Evolutionary conservation across 2,888 invertebrate species (phyloP), one percentile per base, ranked within the genome.

Genomic region (Drosophila borborema): DNA sequence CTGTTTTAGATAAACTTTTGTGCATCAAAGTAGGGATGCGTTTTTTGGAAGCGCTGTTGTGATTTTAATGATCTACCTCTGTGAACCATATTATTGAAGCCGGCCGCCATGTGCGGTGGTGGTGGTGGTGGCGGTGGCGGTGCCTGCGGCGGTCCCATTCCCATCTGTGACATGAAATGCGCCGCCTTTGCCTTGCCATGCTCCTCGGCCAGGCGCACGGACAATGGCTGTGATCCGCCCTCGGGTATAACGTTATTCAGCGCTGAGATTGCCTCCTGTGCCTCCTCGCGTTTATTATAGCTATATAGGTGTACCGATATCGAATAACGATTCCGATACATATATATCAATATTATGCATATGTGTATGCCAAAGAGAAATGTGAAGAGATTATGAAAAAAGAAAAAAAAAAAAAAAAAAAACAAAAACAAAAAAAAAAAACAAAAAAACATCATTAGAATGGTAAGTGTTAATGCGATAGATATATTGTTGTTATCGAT

Each of bases 251-350:
- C 96, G 81, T 97, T 97, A 92, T 98, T 97, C 80, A 98, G 94
- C 75, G 96, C 96, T 54, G 96, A 95, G 90, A 98, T 98, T 70
- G 98, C 98, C 82, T 96, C 96, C 91, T 97, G 97, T 23, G 98
- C 98, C 92, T 98, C 97, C 91, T 97, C 97, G 64, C 97, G 95
- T 90, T 96, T 97, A 87, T 97, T 97, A 92, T 95, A 98, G 93
- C 97, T 97, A 60, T 63, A 54, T n/a, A 7, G 40, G n/a, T 38
- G 18, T 16, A 14, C 20, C 23, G 36, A 16, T 54, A 54, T 36
- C 53, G 53, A 1, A 38, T 23, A 38, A 20, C 23, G 46, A 46
- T 46, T 3, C 23, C 46, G 46, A 46, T 20, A 20, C n/a, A 4
- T 3, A 49, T 53, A 36, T 18, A n/a, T 1, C 14, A 14, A 46